phyloP scores from a whole-genome alignment of 2,113 vertebrate species.

The Noctilio leporinus region DNA sequence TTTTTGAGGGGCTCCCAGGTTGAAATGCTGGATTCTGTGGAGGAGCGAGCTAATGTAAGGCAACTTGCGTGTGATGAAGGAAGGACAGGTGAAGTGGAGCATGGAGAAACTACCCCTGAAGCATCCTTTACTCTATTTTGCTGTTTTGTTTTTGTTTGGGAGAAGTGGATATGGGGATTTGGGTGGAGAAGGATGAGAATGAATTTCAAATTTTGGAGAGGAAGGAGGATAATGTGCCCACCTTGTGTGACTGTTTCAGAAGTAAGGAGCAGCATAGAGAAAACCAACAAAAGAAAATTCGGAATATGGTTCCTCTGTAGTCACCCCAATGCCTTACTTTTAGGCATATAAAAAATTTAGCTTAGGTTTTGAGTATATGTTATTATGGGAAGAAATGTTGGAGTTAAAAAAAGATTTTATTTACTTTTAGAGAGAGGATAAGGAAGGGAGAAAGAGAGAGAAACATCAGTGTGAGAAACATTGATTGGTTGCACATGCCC shows the following conservation, averaged over 20 bases:
- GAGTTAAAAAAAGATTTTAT: background rate
- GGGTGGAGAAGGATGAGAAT: background rate
- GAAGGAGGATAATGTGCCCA: background rate
- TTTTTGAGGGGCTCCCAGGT: background rate
- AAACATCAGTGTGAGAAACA: too few species aligned
- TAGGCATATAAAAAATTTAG: background rate
- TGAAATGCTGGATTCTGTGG: background rate
- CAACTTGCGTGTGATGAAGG: background rate
- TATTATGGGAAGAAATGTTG: background rate
- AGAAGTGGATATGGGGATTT: background rate
- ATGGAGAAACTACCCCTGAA: background rate
- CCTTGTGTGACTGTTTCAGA: background rate
- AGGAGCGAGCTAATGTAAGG: background rate
- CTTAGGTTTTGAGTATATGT: background rate
- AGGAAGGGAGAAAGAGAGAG: too few species aligned
- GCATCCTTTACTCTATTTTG: background rate
- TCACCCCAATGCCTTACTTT: background rate
- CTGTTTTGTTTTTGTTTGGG: background rate
- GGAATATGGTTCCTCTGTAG: background rate
- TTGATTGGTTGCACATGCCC: too few species aligned
- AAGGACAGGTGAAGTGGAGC: background rate
- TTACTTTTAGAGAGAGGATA: too few species aligned
- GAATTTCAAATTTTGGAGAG: background rate
- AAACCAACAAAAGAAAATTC: background rate
- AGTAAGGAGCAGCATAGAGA: background rate